Percentiles rank a stretch among this genome's conserved stretches.
These are phyloP conservation scores for Euclidia mi DNA, from an alignment of 2,888 invertebrate genomes.

Conservation along the genomic window DNA sequence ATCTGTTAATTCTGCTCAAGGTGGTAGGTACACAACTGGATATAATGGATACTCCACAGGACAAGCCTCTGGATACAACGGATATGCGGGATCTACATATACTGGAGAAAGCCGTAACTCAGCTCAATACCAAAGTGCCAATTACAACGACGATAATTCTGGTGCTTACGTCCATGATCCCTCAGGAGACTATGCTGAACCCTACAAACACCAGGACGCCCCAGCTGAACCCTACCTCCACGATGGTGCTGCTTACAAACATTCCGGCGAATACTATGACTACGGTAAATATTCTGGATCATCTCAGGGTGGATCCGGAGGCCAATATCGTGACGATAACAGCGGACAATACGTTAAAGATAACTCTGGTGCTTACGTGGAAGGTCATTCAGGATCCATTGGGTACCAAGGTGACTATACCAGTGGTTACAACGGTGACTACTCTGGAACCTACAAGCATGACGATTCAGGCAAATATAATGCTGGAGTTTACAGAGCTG, in stretches of 20 bases:
- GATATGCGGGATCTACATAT: constrained; percentile 26
- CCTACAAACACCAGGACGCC: constrained; percentile 80
- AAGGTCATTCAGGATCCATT: constrained; percentile 35
- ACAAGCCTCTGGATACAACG: constrained; percentile 30
- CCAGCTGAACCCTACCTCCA: constrained; percentile 79
- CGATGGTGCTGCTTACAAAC: constrained; percentile 70
- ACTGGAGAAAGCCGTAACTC: constrained; percentile 44
- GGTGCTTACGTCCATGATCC: constrained; percentile 87
- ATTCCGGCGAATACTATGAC: constrained; percentile 70
- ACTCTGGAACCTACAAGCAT: constrained; percentile 66
- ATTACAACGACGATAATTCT: constrained; percentile 73
- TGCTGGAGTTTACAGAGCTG: constrained; percentile 73
- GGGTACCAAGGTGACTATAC: constrained; percentile 55
- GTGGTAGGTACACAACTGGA: constrained; percentile 26
- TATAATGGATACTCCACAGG: constrained; percentile 16
- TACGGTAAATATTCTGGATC: constrained; percentile 56
- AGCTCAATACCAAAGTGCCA: constrained; percentile 60
- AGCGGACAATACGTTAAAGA: constrained; percentile 70
- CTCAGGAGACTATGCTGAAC: constrained; percentile 81
- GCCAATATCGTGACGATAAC: constrained; percentile 52
- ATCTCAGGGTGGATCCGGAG: constrained; percentile 10
- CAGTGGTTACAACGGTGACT: constrained; percentile 59
- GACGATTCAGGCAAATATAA: constrained; percentile 73
- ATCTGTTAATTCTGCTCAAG: constrained; percentile 18
- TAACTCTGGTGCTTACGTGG: constrained; percentile 69